phyloP scores from a whole-genome alignment of 2,113 vertebrate species.

The Mola mola region DNA sequence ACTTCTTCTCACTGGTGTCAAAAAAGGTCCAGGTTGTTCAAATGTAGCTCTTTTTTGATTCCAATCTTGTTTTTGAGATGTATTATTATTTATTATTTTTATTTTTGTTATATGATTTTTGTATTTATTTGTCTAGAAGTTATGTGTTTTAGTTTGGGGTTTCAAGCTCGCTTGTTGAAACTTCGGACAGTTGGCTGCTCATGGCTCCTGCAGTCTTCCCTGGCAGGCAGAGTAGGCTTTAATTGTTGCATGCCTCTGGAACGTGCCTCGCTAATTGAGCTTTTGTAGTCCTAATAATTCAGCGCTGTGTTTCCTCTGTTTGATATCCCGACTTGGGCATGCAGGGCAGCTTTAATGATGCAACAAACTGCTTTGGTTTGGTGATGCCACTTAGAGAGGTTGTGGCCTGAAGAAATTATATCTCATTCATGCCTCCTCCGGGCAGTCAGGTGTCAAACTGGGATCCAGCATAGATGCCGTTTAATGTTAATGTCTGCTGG shows the following conservation, averaged over 20 bases:
- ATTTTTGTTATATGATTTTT: background rate
- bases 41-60: conserved; percentile 21
- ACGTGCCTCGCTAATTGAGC: conserved; percentile 58
- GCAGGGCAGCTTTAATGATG: conserved; percentile 44
- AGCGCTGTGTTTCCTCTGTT: conserved; percentile 18
- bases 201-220: conserved; percentile 50
- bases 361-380: conserved; percentile 33
- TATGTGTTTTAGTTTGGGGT: conserved; percentile 36
- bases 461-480: conserved; percentile 33
- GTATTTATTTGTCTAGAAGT: conserved; percentile 39
- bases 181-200: conserved; percentile 56
- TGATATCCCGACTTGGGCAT: conserved; percentile 17
- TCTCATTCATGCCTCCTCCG: conserved; percentile 48
- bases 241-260: conserved; percentile 66
- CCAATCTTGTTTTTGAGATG: background rate
- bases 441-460: conserved; percentile 57
- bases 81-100: conserved; percentile 16
- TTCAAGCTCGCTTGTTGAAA: conserved; percentile 52
- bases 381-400: conserved; percentile 22
- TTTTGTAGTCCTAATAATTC: conserved; percentile 48
- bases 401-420: conserved; percentile 18
- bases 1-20: conserved; percentile 1
- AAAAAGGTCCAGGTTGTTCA: conserved; percentile 7
- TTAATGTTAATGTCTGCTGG: conserved; percentile 42
- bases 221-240: conserved; percentile 48